phyloP scores from a whole-genome alignment of 2,888 invertebrate species.

The Leptarthrus brevirostris region DNA sequence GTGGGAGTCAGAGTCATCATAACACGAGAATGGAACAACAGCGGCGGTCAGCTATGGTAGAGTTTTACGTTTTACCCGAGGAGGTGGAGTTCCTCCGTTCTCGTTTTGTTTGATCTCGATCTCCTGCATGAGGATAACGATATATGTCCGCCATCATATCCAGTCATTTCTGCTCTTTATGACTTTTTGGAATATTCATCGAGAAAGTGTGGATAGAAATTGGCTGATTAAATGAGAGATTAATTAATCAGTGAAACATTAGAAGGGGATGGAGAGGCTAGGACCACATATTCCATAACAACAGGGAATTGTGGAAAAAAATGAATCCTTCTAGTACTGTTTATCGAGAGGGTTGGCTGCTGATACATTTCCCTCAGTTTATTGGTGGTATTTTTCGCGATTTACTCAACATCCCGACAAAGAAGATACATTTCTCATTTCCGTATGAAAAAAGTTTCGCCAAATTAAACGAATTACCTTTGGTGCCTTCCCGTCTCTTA shows the following conservation, averaged over 20 bases:
- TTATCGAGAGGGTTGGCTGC: neutral
- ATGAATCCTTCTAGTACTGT: too few species aligned
- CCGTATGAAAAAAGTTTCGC: neutral
- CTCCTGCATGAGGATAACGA: neutral
- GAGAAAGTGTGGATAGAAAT: slow-evolving; percentile 24
- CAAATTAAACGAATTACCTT: slow-evolving; percentile 41
- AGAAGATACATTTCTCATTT: neutral
- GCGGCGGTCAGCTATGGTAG: slow-evolving; percentile 31
- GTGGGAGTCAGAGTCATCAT: slow-evolving; percentile 45
- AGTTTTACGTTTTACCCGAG: neutral
- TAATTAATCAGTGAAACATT: slow-evolving; percentile 8
- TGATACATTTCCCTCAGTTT: neutral
- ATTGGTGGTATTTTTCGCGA: neutral
- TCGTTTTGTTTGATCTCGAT: slow-evolving; percentile 41
- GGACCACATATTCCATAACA: too few species aligned
- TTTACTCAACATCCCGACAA: neutral
- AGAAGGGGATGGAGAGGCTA: neutral
- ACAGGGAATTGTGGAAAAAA: too few species aligned
- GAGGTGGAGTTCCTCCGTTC: slow-evolving; percentile 32
- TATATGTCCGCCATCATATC: neutral
- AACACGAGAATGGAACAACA: slow-evolving; percentile 33
- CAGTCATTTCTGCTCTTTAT: slow-evolving; percentile 20
- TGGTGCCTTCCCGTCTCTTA: neutral
- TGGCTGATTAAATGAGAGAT: slow-evolving; percentile 23
- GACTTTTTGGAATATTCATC: slow-evolving; percentile 25